Evolutionary conservation across 2,113 vertebrate species (phyloP), one percentile per base, ranked within the genome.

Genomic region (Otus sunia): DNA sequence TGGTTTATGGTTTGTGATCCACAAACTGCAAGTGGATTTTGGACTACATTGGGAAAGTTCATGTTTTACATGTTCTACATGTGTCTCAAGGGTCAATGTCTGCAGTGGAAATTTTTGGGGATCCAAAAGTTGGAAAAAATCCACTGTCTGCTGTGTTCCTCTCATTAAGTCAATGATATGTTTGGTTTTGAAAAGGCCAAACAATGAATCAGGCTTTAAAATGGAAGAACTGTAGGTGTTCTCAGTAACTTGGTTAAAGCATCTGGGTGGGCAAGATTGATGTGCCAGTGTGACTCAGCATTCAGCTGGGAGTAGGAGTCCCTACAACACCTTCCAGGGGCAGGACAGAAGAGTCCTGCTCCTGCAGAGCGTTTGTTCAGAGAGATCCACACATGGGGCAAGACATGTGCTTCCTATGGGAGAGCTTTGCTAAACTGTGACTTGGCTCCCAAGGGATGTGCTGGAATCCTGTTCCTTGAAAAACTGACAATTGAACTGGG

Each of bases 131-230:
- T 69, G 43, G 32, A 10, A 59, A 76, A 69, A 16, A 4, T 1
- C 3, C 5, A 7, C 43, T 56, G 72, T 64, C 43, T 86, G 9
- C 52, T 74, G 47, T 74, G 47, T 74, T 89, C 58, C 26, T 75
- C 23, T 81, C 68, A 55, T 86, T 90, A 96, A 85, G 59, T 69
- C 72, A 88, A 60, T 53, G 52, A 88, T 71, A 68, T 22, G n/a
- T 91, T 93, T 92, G 56, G 37, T 67, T 96, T 92, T 92, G 86
- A 88, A 95, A 97, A 94, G 93, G 86, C 88, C 92, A 93, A 90
- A 90, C 88, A 90, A 64, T 94, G 94, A 96, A 95, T 96, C 95
- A 96, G 92, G 60, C 36, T 96, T 80, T 93, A 41, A 96, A 94
- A 94, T 71, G 67, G 79, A 90, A 94, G 88, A 84, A 37, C 67